Evolutionary conservation across 2,888 invertebrate genomes (phyloP).

Genomic region (Epinotia bilunana): DNA sequence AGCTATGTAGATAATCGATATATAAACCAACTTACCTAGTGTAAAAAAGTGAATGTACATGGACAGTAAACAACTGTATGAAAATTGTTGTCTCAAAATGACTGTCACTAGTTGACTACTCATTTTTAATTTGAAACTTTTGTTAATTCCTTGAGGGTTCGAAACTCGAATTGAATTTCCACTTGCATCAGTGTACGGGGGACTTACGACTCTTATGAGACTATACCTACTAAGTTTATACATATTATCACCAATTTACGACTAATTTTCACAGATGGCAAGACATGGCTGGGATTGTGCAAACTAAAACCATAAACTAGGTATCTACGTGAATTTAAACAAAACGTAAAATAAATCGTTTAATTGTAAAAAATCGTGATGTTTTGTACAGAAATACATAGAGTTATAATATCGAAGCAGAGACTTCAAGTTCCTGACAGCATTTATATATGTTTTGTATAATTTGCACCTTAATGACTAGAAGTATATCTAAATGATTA

Average conservation of each 20-base stretch:
- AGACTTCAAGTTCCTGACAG: too few species aligned
- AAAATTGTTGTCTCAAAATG: not conserved
- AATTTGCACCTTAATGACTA: constrained; percentile 15
- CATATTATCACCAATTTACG: not conserved
- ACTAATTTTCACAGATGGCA: not conserved
- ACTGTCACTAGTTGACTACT: not conserved
- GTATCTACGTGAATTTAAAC: not conserved
- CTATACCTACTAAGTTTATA: not conserved
- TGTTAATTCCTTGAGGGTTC: too few species aligned
- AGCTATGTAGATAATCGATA: too few species aligned
- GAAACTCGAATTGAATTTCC: too few species aligned
- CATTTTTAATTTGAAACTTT: not conserved
- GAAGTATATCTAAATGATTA: not conserved
- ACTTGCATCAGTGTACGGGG: too few species aligned
- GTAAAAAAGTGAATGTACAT: not conserved
- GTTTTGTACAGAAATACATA: not conserved
- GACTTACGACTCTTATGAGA: too few species aligned
- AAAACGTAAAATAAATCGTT: not conserved
- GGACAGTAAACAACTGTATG: not conserved
- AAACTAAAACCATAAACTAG: not conserved
- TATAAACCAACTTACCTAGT: not conserved
- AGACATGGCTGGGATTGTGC: not conserved
- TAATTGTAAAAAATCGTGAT: constrained; percentile 12
- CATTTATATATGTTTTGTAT: not conserved
- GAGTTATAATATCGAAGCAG: not conserved